phyloP scores from a whole-genome alignment of 2,888 invertebrate genomes.

The Polydrusus tereticollis region DNA sequence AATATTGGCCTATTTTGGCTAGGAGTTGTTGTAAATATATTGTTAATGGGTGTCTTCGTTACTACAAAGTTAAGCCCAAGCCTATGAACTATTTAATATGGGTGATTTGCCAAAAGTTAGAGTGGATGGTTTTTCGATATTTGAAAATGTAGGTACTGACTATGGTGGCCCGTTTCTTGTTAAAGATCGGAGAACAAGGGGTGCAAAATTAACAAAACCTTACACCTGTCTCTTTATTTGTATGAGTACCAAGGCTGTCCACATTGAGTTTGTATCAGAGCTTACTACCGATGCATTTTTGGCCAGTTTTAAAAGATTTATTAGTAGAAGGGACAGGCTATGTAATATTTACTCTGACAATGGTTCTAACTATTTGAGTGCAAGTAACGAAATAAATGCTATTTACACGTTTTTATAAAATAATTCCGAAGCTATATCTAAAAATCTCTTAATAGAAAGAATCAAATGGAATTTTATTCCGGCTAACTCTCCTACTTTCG shows the following conservation, averaged over 20 bases:
- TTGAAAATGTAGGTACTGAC: neutral
- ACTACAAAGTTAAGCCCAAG: constrained; percentile 14
- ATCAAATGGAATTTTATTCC: constrained; percentile 18
- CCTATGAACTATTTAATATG: constrained; percentile 16
- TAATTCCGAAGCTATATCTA: too few species aligned
- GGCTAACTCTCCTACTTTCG: neutral
- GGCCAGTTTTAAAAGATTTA: constrained; percentile 7
- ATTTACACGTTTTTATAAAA: neutral
- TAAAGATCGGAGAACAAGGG: too few species aligned
- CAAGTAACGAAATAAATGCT: constrained; percentile 14
- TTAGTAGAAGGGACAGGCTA: constrained; percentile 17
- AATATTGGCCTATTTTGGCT: constrained; percentile 37
- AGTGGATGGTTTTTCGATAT: neutral
- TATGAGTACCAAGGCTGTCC: constrained; percentile 3
- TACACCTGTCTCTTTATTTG: constrained; percentile 6
- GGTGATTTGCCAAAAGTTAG: constrained; percentile 5
- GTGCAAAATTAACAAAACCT: neutral
- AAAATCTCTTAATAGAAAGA: neutral
- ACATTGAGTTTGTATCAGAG: constrained; percentile 10
- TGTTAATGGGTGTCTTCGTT: constrained; percentile 20
- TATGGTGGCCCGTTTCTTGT: neutral
- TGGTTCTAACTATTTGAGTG: constrained; percentile 23
- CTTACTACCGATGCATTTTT: too few species aligned
- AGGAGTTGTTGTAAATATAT: constrained; percentile 9
- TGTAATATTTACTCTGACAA: too few species aligned